These are phyloP conservation scores for Natator depressus DNA, from an alignment of 2,113 vertebrate genomes.

Conservation along the genomic window DNA sequence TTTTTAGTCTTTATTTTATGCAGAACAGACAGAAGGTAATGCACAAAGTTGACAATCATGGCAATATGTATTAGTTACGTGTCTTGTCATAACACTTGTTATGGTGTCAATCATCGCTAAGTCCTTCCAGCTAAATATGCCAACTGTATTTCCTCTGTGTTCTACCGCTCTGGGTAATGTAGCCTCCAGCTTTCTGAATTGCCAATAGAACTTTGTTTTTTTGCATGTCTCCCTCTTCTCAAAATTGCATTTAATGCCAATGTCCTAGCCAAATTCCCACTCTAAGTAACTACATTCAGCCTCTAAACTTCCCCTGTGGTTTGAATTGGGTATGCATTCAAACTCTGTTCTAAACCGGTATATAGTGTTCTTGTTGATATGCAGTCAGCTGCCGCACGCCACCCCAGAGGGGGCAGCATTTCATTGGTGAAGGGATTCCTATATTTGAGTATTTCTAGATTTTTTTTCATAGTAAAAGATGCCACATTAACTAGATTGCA, in stretches of 20 bases:
- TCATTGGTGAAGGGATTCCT: neutral
- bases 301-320: fast-evolving
- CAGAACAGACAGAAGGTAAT: neutral
- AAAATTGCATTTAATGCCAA: fast-evolving
- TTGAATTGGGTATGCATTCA: fast-evolving
- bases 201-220: neutral
- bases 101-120: neutral
- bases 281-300: neutral
- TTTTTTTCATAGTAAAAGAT: neutral
- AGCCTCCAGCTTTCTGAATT: neutral
- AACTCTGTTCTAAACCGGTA: neutral
- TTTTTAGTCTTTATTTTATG: neutral
- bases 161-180: fast-evolving
- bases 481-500: neutral
- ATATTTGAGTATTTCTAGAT: too few species aligned
- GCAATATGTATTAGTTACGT: neutral
- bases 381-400: fast-evolving
- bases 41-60: fast-evolving
- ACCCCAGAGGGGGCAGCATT: neutral
- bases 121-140: fast-evolving
- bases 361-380: neutral
- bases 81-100: fast-evolving
- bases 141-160: fast-evolving
- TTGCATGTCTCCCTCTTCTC: fast-evolving
- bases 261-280: fast-evolving